Evolutionary conservation across 2,888 invertebrate genomes (phyloP).

Genomic region (Pollenia labialis): DNA sequence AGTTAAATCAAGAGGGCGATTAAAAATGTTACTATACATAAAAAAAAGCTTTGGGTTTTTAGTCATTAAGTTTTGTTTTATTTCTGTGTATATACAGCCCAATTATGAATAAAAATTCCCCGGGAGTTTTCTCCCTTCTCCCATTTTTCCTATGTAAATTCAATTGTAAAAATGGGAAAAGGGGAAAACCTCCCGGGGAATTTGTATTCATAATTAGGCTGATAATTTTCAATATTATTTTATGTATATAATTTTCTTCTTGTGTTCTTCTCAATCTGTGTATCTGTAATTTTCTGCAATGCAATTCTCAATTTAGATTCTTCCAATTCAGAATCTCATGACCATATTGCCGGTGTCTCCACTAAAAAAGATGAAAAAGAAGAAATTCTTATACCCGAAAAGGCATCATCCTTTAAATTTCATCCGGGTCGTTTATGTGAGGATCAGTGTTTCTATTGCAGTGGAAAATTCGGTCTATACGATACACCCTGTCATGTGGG

Average conservation of each 20-base stretch:
- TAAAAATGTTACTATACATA: too few relatives aligned
- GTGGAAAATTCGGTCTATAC: conserved; percentile 93
- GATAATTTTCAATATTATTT: background rate
- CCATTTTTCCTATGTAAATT: too few relatives aligned
- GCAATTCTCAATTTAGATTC: conserved; percentile 77
- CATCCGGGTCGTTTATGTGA: conserved; percentile 92
- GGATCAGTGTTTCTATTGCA: conserved; percentile 94
- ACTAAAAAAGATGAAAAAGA: conserved; percentile 83
- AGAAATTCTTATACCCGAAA: conserved; percentile 92
- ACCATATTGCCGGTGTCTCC: conserved; percentile 70
- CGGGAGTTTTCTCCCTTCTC: too few relatives aligned
- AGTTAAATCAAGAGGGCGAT: too few relatives aligned
- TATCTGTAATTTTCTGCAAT: conserved; percentile 60
- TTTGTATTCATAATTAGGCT: too few relatives aligned
- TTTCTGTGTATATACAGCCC: conserved; percentile 9
- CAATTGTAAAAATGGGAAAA: too few relatives aligned
- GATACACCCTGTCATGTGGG: conserved; percentile 95
- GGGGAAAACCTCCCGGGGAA: too few relatives aligned
- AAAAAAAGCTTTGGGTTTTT: background rate
- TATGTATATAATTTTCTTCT: conserved; percentile 49
- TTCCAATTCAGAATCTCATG: conserved; percentile 81
- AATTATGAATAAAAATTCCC: too few relatives aligned
- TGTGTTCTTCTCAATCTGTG: conserved; percentile 54
- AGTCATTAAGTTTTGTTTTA: background rate
- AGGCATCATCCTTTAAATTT: conserved; percentile 94